Conservation (phyloP, 2,113 vertebrate species). For the Erythrolamprus reginae region DNA sequence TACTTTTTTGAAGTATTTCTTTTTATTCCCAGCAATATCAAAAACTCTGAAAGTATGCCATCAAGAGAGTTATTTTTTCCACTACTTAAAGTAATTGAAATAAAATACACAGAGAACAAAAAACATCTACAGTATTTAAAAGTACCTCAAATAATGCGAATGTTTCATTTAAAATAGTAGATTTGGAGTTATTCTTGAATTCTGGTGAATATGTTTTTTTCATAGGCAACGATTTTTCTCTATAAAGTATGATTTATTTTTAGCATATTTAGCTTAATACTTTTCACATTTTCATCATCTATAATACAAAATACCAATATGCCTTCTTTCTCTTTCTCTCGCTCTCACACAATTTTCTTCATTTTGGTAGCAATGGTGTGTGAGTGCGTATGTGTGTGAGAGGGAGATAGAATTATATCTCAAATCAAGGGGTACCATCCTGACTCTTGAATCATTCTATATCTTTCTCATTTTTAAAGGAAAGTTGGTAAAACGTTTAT, state of each 20-base stretch:
- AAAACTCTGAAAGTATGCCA: conserved; percentile 35
- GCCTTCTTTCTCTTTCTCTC: neutral
- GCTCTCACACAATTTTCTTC: neutral
- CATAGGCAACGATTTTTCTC: neutral
- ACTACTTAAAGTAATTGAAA: conserved; percentile 46
- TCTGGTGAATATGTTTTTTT: conserved; percentile 28
- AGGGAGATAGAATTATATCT: neutral
- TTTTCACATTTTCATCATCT: neutral
- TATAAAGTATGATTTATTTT: neutral
- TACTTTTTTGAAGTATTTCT: conserved; percentile 35
- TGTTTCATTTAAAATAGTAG: conserved; percentile 40
- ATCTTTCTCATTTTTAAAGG: neutral
- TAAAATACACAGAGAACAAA: conserved; percentile 31
- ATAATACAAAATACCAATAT: neutral
- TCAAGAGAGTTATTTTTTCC: conserved; percentile 25
- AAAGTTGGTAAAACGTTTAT: neutral
- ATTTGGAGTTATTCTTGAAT: conserved; percentile 43
- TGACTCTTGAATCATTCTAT: neutral
- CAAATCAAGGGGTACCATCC: neutral
- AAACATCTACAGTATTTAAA: conserved; percentile 43
- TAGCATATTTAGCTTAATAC: conserved; percentile 2
- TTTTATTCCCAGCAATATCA: neutral
- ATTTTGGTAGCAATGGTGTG: neutral
- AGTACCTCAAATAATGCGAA: conserved; percentile 43
- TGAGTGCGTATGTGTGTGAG: neutral